Evolutionary conservation across 2,888 invertebrate species (phyloP), one percentile per base, ranked within the genome.

Genomic region (Calameuta filiformis): DNA sequence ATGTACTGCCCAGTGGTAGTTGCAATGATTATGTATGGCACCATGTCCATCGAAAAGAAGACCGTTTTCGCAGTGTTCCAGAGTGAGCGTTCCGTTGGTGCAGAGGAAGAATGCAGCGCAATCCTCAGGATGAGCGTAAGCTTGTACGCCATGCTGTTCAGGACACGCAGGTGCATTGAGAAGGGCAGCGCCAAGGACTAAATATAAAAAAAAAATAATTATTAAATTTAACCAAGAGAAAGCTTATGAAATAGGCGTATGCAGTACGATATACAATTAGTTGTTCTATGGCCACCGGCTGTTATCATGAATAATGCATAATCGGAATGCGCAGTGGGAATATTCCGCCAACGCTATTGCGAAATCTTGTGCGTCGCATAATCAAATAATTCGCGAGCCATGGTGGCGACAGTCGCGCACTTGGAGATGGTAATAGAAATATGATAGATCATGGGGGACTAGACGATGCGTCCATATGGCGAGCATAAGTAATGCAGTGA

Each of bases 61-160:
- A 6, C 98, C 98, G 88, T 98, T 98, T 90, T 97, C 98, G 89
- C 98, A 98, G 37, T 95, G 96, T 91, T 98, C 98, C 84, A 97
- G 94, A 2, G 97, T 97, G 88, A 98, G 92, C 2, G 97, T 97
- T 73, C 98, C 98, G 90, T 98, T 98, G 82, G 96, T 96, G 92
- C 98, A 98, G 69, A 97, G 94, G 93, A 97, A 98, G 93, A 97
- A 98, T 89, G 96, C 94, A 91, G 97, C 96, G 89, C 98, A 98
- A 76, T 95, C 94, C 89, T 97, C 96, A 0, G 97, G 97, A 90
- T 98, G 97, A 9, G 96, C 95, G 91, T 97, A 97, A 0, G 97
- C 95, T 92, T 96, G 94, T 15, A 95, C 94, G 69, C 98, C 98
- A 88, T 95, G 93, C 76, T 94, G 94, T 87, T 97, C 96, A 1